Percentiles rank a stretch among this genome's conserved stretches.
Evolutionary conservation across 2,113 vertebrate species (phyloP).

Genomic region (Dasyurus viverrinus): DNA sequence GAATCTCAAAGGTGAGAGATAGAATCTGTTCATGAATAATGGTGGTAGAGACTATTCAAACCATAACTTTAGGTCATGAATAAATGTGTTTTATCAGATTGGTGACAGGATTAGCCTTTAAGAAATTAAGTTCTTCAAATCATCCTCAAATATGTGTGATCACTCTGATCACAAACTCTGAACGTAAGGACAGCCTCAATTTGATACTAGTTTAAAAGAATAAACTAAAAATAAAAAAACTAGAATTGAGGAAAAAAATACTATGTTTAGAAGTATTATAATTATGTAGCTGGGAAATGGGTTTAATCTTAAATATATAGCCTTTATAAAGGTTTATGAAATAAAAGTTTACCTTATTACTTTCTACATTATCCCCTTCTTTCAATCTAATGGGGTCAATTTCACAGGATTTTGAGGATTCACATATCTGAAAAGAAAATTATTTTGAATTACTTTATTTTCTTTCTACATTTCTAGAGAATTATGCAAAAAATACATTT

Average conservation of each 20-base stretch:
- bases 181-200: neutral
- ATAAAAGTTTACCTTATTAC: conserved; percentile 90
- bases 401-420: conserved; percentile 96
- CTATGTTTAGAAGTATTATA: neutral
- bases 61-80: conserved; percentile 4
- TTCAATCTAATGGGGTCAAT: conserved; percentile 96
- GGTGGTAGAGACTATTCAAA: neutral
- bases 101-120: neutral
- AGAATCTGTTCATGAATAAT: neutral
- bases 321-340: conserved; percentile 28
- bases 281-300: neutral
- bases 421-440: conserved; percentile 90
- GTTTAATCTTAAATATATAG: neutral
- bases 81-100: neutral
- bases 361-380: conserved; percentile 96
- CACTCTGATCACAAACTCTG: neutral
- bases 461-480: conserved; percentile 50
- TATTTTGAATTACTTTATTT: conserved; percentile 51
- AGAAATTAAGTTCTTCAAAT: neutral
- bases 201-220: neutral
- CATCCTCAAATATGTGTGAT: neutral
- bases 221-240: conserved; percentile 9
- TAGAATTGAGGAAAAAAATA: neutral
- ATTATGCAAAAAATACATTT: conserved; percentile 32
- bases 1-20: conserved; percentile 6